Percentiles rank a stretch among this genome's conserved stretches.
Evolutionary conservation across 2,888 invertebrate genomes (phyloP).

Genomic region (Drosophila mimica): DNA sequence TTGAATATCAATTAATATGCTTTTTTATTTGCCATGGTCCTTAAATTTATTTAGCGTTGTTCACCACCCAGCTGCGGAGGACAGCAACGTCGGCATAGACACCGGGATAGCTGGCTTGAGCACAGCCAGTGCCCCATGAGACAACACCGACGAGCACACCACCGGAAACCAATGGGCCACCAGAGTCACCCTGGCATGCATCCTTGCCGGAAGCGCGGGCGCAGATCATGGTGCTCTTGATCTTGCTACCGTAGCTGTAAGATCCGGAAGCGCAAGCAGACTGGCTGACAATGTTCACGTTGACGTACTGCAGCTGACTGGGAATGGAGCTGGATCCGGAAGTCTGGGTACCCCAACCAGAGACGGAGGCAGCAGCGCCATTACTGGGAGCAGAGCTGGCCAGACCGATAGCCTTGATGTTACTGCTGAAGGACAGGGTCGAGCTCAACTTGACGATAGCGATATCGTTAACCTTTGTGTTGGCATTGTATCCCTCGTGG

Average conservation of each 20-base stretch:
- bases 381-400: slow-evolving; percentile 68
- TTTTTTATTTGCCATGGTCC: slow-evolving; percentile 5
- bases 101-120: slow-evolving; percentile 59
- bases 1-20: background rate
- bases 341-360: slow-evolving; percentile 75
- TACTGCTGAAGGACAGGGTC: slow-evolving; percentile 84
- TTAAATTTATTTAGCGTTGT: slow-evolving; percentile 3
- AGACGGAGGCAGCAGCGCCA: slow-evolving; percentile 60
- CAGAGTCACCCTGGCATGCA: slow-evolving; percentile 77
- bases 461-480: slow-evolving; percentile 86
- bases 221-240: slow-evolving; percentile 67
- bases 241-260: slow-evolving; percentile 78
- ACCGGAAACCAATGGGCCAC: slow-evolving; percentile 71
- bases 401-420: slow-evolving; percentile 85
- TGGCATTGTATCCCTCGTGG: slow-evolving; percentile 85
- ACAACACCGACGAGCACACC: slow-evolving; percentile 71
- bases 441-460: slow-evolving; percentile 86
- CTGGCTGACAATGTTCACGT: slow-evolving; percentile 84
- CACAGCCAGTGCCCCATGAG: slow-evolving; percentile 78
- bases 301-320: slow-evolving; percentile 85
- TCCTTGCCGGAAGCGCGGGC: slow-evolving; percentile 60
- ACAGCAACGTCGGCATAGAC: slow-evolving; percentile 63
- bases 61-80: slow-evolving; percentile 53
- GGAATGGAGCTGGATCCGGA: slow-evolving; percentile 67
- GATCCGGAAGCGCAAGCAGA: slow-evolving; percentile 81